Base-by-base conservation (phyloP, 2,888 invertebrate species). In the Microctonus aethiopoides region DNA sequence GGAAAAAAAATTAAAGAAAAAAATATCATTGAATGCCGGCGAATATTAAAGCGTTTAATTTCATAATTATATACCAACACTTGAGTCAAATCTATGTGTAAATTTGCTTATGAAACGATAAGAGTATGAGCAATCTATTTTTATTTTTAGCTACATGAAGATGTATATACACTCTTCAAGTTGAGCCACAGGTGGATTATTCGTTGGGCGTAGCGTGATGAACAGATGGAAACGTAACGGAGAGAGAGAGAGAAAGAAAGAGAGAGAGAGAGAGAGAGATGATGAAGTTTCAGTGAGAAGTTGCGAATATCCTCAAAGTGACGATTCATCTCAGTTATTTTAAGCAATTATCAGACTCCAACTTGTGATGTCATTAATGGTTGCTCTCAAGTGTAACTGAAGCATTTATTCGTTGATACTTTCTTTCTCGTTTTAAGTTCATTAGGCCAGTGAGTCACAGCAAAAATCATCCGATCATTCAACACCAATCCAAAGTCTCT, bases 251-350 rank as follows among this genome's bases (percentile, higher is more conserved):
- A 51, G 39, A 51, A 11, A 54, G 57, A 52, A 26, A 51, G 62
- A 54, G 36, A 62, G 51, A 39, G 39, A 67, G 63, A 51, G 34
- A 52, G 56, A 62, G 46, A 69, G 32, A 41, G 63, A 63, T 68
- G 63, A 68, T 46, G 66, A 61, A 60, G 36, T 68, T 57, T 65
- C 61, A 68, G 61, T 61, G 69, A 71, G 26, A 39, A 65, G 65
- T 20, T 34, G 63, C 34, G 51, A 65, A 36, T 73, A 72, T 62
- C 68, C 74, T 62, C 65, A 66, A 68, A 65, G 70, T 51, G 71
- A 72, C 77, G 79, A 81, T 80, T 81, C 80, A 79, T 80, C 75
- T 75, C 74, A 72, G 75, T 79, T 81, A 81, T 80, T 81, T 81
- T 80, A 76, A 80, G 80, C 78, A 80, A 79, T 79, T 77, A 77